A percentile compares a stretch with the other conserved stretches of the same genome.
Evolutionary conservation across 2,797 vertebrate genomes (phyloP).

Genomic region (Eurystomus glaucurus): DNA sequence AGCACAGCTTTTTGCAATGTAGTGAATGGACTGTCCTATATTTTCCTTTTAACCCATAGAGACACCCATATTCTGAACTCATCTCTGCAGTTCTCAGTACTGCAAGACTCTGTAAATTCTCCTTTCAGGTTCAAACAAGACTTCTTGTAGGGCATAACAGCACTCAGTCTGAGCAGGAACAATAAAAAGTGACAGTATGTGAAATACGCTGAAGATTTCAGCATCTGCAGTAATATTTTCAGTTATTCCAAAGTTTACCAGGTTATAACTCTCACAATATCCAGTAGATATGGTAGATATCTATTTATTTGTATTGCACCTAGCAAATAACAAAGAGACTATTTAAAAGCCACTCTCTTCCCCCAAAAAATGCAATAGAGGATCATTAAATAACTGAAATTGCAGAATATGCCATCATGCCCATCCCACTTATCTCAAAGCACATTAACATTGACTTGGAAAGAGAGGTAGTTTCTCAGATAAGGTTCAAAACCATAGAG

Average conservation of each 20-base stretch:
- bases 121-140: neutral
- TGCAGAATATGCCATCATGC: neutral
- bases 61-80: neutral
- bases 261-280: neutral
- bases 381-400: neutral
- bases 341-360: neutral
- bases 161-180: neutral
- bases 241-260: neutral
- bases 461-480: neutral
- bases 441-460: neutral
- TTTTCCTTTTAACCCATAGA: neutral
- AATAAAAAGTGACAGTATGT: neutral
- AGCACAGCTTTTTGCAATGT: neutral
- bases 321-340: neutral
- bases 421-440: neutral
- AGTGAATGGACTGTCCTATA: neutral
- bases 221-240: neutral
- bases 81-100: neutral
- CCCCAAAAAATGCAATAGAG: neutral
- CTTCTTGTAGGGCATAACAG: neutral
- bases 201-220: neutral
- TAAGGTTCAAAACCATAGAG: neutral
- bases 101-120: neutral
- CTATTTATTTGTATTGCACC: neutral
- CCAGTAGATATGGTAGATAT: neutral